These are phyloP conservation scores for Drosophila littoralis DNA, from an alignment of 1,140 invertebrate species.

Conservation along the genomic window DNA sequence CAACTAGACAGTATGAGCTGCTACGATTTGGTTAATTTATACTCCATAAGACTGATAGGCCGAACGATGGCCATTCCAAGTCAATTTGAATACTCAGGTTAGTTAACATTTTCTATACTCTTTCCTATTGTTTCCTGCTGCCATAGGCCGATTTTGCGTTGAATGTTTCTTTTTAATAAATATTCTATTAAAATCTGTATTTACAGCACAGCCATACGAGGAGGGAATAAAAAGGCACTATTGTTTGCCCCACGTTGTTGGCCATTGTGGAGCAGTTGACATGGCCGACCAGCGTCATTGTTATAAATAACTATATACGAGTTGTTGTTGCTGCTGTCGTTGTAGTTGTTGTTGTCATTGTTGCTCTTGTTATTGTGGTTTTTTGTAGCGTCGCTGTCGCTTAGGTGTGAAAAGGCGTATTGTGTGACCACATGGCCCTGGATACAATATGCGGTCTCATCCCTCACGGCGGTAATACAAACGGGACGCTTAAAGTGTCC, in stretches of 20 bases:
- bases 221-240: constrained; percentile 1
- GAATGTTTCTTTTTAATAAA: constrained; percentile 42
- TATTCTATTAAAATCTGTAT: constrained; percentile 32
- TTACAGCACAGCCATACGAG: constrained; percentile 11
- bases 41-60: too few relatives aligned
- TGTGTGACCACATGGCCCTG: constrained; percentile 27
- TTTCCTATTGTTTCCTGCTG: not conserved
- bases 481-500: constrained; percentile 52
- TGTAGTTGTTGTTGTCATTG: constrained; percentile 10
- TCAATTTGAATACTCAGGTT: not conserved
- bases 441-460: constrained; percentile 21
- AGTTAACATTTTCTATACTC: not conserved
- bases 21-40: too few relatives aligned
- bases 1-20: too few relatives aligned
- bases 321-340: constrained; percentile 5
- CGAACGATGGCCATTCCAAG: too few relatives aligned
- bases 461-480: constrained; percentile 2
- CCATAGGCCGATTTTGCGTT: constrained; percentile 2
- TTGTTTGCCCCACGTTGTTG: constrained; percentile 23
- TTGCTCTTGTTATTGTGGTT: constrained; percentile 32
- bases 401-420: constrained; percentile 70
- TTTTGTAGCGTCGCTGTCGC: constrained; percentile 26
- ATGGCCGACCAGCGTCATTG: constrained; percentile 42
- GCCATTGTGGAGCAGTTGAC: constrained; percentile 47
- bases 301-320: constrained; percentile 42